These are phyloP conservation scores for Mactra quadrangularis DNA, from an alignment of 1,140 invertebrate genomes.

Conservation along the genomic window DNA sequence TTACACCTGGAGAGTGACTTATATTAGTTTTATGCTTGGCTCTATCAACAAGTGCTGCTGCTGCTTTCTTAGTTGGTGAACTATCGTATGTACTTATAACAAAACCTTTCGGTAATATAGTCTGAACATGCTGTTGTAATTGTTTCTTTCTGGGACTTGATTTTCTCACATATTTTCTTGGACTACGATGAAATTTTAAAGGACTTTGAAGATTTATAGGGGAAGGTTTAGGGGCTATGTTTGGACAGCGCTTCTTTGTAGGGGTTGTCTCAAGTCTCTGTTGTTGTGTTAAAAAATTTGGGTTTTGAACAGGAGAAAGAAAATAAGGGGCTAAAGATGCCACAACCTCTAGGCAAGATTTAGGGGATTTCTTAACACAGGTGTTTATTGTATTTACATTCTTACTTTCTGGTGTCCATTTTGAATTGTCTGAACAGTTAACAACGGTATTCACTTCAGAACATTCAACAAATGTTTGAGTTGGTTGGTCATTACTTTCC, in stretches of 20 bases:
- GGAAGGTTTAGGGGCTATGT: conserved; percentile 62
- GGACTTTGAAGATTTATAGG: conserved; percentile 23
- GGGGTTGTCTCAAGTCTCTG: conserved; percentile 65
- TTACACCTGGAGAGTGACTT: conserved; percentile 42
- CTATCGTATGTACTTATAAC: conserved; percentile 68
- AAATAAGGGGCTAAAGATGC: conserved; percentile 67
- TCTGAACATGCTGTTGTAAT: conserved; percentile 71
- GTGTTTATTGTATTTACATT: background rate
- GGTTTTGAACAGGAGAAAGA: conserved; percentile 50
- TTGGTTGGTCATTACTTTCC: background rate
- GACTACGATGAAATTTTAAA: background rate
- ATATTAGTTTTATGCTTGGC: conserved; percentile 61
- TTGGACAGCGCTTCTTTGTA: conserved; percentile 48
- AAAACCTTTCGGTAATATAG: conserved; percentile 78
- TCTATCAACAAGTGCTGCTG: conserved; percentile 69
- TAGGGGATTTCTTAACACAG: conserved; percentile 9
- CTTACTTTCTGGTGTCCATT: conserved; percentile 9
- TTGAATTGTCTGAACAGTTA: too few relatives aligned
- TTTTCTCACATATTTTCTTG: conserved; percentile 11
- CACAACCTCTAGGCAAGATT: conserved; percentile 64
- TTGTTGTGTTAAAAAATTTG: conserved; percentile 44
- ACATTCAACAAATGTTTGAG: background rate
- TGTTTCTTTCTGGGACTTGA: conserved; percentile 72
- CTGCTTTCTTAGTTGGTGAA: conserved; percentile 77
- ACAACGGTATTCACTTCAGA: too few relatives aligned